Percentiles rank a stretch among this genome's conserved stretches.
phyloP scores from a whole-genome alignment of 2,797 vertebrate genomes.

The Urocyon cinereoargenteus region DNA sequence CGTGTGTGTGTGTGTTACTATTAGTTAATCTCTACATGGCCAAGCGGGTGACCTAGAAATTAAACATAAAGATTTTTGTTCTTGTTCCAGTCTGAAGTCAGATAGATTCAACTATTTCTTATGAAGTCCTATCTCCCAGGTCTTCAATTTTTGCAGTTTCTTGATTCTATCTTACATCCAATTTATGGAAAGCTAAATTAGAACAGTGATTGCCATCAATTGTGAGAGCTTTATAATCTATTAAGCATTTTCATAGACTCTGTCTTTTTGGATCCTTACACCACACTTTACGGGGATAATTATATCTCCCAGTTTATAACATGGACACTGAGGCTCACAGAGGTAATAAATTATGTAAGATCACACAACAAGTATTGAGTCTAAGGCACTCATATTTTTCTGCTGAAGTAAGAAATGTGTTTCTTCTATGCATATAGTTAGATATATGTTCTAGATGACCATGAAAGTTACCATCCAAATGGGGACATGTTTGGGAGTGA shows the following conservation, averaged over 20 bases:
- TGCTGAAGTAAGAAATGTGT: not conserved
- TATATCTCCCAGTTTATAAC: not conserved
- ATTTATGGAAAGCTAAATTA: conserved; percentile 48
- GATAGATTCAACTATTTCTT: not conserved
- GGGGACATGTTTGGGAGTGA: not conserved
- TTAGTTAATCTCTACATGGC: not conserved
- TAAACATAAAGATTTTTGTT: conserved; percentile 3
- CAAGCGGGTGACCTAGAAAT: not conserved
- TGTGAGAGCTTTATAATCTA: conserved; percentile 14
- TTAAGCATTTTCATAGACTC: conserved; percentile 18
- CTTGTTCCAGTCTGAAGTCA: not conserved
- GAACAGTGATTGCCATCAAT: conserved; percentile 12
- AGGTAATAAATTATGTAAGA: not conserved
- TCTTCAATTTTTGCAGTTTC: conserved; percentile 4
- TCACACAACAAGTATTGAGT: not conserved
- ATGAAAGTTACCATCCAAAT: not conserved
- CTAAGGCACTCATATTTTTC: not conserved
- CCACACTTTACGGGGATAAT: not conserved
- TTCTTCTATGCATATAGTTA: conserved; percentile 1
- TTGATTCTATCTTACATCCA: not conserved
- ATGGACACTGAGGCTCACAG: not conserved
- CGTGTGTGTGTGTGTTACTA: not conserved
- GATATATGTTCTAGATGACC: not conserved
- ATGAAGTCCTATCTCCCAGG: conserved; percentile 2
- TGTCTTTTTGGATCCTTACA: not conserved